phyloP scores from a whole-genome alignment of 1,140 invertebrate genomes.

The Diabrotica undecimpunctata region DNA sequence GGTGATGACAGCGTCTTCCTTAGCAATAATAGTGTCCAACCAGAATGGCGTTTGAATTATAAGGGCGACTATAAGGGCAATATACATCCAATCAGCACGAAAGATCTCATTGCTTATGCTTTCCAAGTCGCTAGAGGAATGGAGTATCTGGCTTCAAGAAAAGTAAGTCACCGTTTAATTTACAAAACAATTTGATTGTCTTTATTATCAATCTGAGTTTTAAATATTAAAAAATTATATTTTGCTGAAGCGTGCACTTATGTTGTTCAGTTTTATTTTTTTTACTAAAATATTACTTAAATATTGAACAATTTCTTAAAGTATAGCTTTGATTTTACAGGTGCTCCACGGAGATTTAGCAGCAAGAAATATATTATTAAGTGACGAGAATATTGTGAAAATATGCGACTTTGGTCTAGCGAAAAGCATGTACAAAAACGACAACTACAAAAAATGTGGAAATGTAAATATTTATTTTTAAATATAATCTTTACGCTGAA shows the following conservation, averaged over 20 bases:
- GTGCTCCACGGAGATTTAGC: slow-evolving; percentile 92
- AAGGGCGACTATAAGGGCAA: slow-evolving; percentile 65
- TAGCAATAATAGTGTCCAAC: slow-evolving; percentile 64
- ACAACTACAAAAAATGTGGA: slow-evolving; percentile 91
- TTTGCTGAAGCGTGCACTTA: neutral
- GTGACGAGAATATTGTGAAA: slow-evolving; percentile 85
- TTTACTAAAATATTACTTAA: neutral
- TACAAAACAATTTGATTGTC: no score
- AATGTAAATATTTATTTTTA: slow-evolving; percentile 58
- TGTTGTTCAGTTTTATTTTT: neutral
- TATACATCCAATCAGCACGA: slow-evolving; percentile 66
- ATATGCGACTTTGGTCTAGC: slow-evolving; percentile 99
- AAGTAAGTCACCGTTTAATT: slow-evolving; percentile 53
- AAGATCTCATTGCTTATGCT: slow-evolving; percentile 87
- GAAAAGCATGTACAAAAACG: slow-evolving; percentile 83
- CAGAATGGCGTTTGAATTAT: slow-evolving; percentile 72
- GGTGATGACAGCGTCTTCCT: slow-evolving; percentile 37
- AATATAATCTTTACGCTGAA: no score
- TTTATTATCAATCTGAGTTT: neutral
- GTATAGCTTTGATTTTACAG: slow-evolving; percentile 43
- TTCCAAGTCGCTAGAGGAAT: slow-evolving; percentile 94
- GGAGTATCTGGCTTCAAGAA: slow-evolving; percentile 87
- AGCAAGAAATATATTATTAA: slow-evolving; percentile 90
- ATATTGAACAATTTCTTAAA: neutral
- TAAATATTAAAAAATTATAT: neutral